phyloP scores from a whole-genome alignment of 2,797 vertebrate species.

The Leontocebus nigricollis region DNA sequence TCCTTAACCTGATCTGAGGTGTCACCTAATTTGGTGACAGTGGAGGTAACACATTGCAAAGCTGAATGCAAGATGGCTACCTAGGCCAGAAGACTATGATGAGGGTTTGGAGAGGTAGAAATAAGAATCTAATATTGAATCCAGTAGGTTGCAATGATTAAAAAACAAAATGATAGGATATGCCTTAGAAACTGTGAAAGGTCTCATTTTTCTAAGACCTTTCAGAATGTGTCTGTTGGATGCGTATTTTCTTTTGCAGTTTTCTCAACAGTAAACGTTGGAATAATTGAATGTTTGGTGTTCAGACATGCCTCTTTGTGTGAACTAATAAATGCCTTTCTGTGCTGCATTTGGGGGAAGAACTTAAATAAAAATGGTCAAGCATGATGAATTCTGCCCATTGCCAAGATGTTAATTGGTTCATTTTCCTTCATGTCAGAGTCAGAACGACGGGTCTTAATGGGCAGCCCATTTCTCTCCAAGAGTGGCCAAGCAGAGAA shows the following conservation, averaged over 20 bases:
- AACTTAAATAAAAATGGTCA: not conserved
- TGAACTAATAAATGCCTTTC: not conserved
- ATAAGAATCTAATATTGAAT: accelerated
- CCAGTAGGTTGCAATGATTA: not conserved
- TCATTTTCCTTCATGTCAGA: not conserved
- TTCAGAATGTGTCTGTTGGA: not conserved
- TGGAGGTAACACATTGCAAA: not conserved
- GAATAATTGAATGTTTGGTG: constrained; percentile 3
- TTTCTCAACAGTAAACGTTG: not conserved
- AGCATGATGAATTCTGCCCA: not conserved
- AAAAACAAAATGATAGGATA: not conserved
- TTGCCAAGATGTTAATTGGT: not conserved
- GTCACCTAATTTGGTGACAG: not conserved
- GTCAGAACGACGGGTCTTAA: not conserved
- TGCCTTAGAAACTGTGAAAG: not conserved
- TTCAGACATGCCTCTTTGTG: not conserved
- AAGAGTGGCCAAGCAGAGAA: no score
- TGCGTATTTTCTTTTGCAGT: not conserved
- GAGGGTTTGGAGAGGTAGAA: not conserved
- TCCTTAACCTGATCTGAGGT: not conserved
- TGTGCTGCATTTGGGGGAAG: not conserved
- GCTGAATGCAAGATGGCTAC: accelerated
- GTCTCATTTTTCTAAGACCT: not conserved
- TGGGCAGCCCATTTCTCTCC: not conserved
- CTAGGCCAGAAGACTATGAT: accelerated